Percentiles rank a stretch among this genome's conserved stretches.
Evolutionary conservation across 2,888 invertebrate genomes (phyloP).

Genomic region (Spodoptera picta): DNA sequence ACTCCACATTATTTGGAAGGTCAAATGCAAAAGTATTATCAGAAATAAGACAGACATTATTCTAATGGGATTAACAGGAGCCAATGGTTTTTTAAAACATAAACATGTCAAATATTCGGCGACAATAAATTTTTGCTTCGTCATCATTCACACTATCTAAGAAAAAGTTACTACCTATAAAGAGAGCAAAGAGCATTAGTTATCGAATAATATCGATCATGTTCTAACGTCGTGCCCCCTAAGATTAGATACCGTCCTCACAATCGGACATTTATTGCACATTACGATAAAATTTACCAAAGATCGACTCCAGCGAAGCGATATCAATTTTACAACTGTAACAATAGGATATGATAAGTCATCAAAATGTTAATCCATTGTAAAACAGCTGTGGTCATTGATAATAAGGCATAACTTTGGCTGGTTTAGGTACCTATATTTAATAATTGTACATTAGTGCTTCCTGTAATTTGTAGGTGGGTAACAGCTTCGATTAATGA

Average conservation of each 20-base stretch:
- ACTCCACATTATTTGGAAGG: too few species aligned
- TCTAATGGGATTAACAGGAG: too few species aligned
- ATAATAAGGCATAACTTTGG: constrained; percentile 10
- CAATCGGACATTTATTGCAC: constrained; percentile 29
- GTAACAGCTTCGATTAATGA: too few species aligned
- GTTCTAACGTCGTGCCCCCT: neutral
- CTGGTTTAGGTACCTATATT: too few species aligned
- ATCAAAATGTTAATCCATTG: constrained; percentile 39
- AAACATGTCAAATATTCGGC: too few species aligned
- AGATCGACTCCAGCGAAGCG: constrained; percentile 31
- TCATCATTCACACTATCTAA: neutral
- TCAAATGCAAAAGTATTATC: too few species aligned
- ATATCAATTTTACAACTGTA: constrained; percentile 24
- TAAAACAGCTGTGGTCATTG: constrained; percentile 25
- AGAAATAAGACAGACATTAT: too few species aligned
- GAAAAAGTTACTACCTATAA: neutral
- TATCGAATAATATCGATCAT: constrained; percentile 12
- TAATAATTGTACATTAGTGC: too few species aligned
- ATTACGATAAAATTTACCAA: constrained; percentile 26
- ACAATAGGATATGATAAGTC: constrained; percentile 32
- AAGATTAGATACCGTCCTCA: constrained; percentile 32
- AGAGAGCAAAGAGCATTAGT: constrained; percentile 1
- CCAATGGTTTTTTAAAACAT: too few species aligned
- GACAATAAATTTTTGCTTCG: too few species aligned
- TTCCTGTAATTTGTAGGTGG: too few species aligned